Evolutionary conservation across 2,888 invertebrate species (phyloP).

Genomic region (Itoplectis maculator): DNA sequence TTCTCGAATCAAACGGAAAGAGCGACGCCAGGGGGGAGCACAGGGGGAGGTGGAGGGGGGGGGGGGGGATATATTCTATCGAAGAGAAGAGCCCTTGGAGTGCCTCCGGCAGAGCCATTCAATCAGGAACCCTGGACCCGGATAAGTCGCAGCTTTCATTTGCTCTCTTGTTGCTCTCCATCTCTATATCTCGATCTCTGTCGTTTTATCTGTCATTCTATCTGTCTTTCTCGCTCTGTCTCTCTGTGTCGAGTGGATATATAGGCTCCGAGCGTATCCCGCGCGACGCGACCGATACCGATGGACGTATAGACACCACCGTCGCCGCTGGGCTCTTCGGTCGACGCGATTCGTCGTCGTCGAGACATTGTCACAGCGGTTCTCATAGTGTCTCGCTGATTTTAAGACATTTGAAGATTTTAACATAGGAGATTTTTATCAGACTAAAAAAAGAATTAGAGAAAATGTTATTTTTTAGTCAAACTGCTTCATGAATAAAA

Average conservation of each 20-base stretch:
- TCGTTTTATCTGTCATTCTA: too few relatives aligned
- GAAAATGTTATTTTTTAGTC: too few relatives aligned
- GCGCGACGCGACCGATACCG: conserved; percentile 72
- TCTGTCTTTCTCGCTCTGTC: too few relatives aligned
- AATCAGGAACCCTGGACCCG: conserved; percentile 81
- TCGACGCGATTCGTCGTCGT: conserved; percentile 40
- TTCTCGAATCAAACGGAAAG: conserved; percentile 71
- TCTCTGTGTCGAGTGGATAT: conserved; percentile 63
- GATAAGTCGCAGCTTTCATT: conserved; percentile 82
- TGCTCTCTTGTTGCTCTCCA: conserved; percentile 69
- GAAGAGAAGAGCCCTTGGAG: conserved; percentile 72
- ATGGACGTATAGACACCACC: conserved; percentile 66
- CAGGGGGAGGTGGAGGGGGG: too few relatives aligned
- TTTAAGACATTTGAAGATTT: not conserved
- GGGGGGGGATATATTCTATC: conserved; percentile 50
- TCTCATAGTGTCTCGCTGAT: conserved; percentile 26
- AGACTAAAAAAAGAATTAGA: too few relatives aligned
- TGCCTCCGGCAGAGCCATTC: conserved; percentile 83
- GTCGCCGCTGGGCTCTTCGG: conserved; percentile 25
- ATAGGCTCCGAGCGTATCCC: conserved; percentile 53
- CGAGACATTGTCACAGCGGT: conserved; percentile 55
- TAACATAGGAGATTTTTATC: too few relatives aligned
- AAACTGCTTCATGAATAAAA: too few relatives aligned
- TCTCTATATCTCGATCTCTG: too few relatives aligned
- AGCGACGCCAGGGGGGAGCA: conserved; percentile 47